Evolutionary conservation across 2,113 vertebrate species (phyloP), one percentile per base, ranked within the genome.

Genomic region (Emydura subglobosa): DNA sequence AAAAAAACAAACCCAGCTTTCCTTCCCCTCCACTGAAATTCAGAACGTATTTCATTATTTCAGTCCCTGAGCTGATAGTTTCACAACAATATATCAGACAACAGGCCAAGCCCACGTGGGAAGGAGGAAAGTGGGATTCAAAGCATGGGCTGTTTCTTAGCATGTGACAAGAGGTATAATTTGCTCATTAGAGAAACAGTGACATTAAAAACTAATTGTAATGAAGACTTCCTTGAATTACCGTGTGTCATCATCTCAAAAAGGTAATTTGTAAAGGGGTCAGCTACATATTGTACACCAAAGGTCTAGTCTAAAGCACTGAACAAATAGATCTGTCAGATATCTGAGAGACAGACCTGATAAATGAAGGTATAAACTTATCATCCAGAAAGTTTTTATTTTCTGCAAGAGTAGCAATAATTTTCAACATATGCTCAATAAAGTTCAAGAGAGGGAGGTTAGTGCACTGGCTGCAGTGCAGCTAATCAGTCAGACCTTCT

Each of bases 191-290:
- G 50, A 88, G 74, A 81, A 93, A 74, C 7, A 90, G 54, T 57
- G 54, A 34, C 54, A 91, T 90, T 96, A 89, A 94, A 95, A 94
- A 85, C n/a, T 42, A 81, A 89, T 90, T 5, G 5, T 5, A 79
- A 51, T 0, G 3, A 96, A 82, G 24, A 21, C 76, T 94, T 91
- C 83, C 68, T 81, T 25, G 5, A 92, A 87, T n/a, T 90, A 84
- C 80, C 29, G 82, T 68, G 42, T 44, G 12, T 29, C 44, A 24
- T 78, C 12, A 78, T 47, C 74, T 47, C 42, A 78, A 42, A 74
- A 27, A 78, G 24, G 24, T 42, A 27, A 78, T 14, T 78, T 47
- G 25, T 25, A 76, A 76, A 78, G 44, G 10, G 24, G 72, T 44
- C 42, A 44, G 42, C 10, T 44, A 10, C 34, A 72, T 72, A 47